These are phyloP conservation scores for Pseudotriccus pelzelni DNA, from an alignment of 2,797 vertebrate species.

Conservation along the genomic window DNA sequence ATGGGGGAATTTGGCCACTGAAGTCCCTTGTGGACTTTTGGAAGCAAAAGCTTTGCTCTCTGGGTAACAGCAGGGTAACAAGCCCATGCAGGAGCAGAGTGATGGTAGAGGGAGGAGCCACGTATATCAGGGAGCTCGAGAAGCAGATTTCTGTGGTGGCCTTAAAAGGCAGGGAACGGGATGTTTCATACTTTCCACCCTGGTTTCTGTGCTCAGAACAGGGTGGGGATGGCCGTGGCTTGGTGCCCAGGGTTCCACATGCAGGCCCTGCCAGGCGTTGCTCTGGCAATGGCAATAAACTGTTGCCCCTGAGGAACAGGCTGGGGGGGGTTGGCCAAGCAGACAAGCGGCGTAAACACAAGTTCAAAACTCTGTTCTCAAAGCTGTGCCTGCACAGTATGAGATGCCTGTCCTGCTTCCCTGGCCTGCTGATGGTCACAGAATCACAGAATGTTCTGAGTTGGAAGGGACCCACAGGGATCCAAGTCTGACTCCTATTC, in stretches of 20 bases:
- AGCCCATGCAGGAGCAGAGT: background rate
- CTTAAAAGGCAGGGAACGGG: conserved; percentile 52
- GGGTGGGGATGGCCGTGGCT: background rate
- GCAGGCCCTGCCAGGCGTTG: background rate
- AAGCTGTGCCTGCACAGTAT: background rate
- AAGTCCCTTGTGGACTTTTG: background rate
- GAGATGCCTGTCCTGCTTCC: background rate
- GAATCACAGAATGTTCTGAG: background rate
- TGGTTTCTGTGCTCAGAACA: background rate
- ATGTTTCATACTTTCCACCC: background rate
- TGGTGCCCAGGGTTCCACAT: background rate
- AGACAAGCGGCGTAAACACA: background rate
- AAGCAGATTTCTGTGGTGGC: background rate
- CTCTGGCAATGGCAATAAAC: conserved; percentile 14
- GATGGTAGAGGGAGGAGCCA: background rate
- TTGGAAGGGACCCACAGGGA: background rate
- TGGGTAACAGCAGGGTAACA: background rate
- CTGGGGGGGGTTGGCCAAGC: background rate
- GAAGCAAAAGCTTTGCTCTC: background rate
- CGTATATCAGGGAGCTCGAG: background rate
- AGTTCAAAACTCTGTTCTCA: background rate
- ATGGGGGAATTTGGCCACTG: background rate
- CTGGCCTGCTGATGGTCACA: background rate
- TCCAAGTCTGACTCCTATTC: background rate
- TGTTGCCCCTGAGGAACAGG: background rate